Evolutionary conservation across 2,113 vertebrate species (phyloP), one percentile per base, ranked within the genome.

Genomic region (Oncorhynchus gorbuscha): DNA sequence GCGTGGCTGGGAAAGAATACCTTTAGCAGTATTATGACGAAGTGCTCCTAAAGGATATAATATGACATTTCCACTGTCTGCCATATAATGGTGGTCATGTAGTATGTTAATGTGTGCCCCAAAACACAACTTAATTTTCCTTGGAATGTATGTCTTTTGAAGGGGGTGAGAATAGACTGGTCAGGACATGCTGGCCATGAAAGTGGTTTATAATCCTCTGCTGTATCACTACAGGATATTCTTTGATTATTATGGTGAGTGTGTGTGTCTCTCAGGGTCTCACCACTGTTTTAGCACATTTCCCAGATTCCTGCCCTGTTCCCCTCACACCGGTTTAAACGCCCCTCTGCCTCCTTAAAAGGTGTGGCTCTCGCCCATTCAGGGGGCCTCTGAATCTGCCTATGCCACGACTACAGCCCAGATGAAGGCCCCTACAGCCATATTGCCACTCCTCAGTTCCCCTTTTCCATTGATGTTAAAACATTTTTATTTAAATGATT

Each of bases 321-420:
- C 48, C 61, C n/a, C 49, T 78, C 67, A 86, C 82, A 86, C 78
- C 85, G 84, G 85, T 72, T 80, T 78, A 11, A 67, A 18, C 51
- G 61, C 51, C 77, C 64, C 14, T 67, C 55, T 55, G 22, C 62
- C 65, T 73, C 35, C 55, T 28, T 39, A 22, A 28, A 28, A 58
- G 20, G 39, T 28, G 30, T 28, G 5, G 4, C 11, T 28, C 28
- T 45, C 26, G 35, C 28, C 69, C 22, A 18, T 4, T n/a, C 68
- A n/a, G 18, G 20, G 32, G 8, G 22, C 68, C 68, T 22, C 16
- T 22, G 18, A 7, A 2, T 66, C 22, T 24, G 13, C 64, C 64
- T 11, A 9, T 70, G 69, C 69, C 69, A 70, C 69, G 69, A 70
- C 69, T 70, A 9, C 45, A 49, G 14, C 39, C 20, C 30, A 22